Percentiles rank a stretch among this genome's conserved stretches.
Evolutionary conservation across 1,140 invertebrate species (phyloP).

Genomic region (Caenorhabditis elegans): DNA sequence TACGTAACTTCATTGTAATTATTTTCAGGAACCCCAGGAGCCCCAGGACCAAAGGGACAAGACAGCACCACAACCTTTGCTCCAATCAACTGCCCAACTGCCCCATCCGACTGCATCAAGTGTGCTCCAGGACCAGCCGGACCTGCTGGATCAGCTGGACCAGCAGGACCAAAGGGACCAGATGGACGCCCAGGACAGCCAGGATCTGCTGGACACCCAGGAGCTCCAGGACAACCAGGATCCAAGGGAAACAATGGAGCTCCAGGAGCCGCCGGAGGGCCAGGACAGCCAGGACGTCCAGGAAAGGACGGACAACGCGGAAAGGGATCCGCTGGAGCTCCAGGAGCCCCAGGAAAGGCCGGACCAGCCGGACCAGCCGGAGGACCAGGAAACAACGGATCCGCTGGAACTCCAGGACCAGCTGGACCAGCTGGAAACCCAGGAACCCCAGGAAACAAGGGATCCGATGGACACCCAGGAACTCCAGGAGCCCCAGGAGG

Average conservation of each 20-base stretch:
- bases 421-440: constrained; percentile 22
- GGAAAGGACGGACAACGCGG: constrained; percentile 32
- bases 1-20: too few relatives aligned
- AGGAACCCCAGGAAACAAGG: constrained; percentile 29
- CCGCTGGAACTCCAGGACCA: constrained; percentile 34
- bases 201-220: constrained; percentile 41
- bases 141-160: constrained; percentile 27
- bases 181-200: constrained; percentile 14
- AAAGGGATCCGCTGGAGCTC: constrained; percentile 6
- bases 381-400: constrained; percentile 13
- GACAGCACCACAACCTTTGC: constrained; percentile 45
- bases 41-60: constrained; percentile 43
- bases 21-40: constrained; percentile 18
- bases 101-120: constrained; percentile 44
- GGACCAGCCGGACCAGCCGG: constrained; percentile 22
- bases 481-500: constrained; percentile 1
- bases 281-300: constrained; percentile 36
- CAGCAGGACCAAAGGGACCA: neutral
- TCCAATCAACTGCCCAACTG: constrained; percentile 34
- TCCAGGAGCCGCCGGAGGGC: constrained; percentile 25
- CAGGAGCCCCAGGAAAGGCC: constrained; percentile 24
- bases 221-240: constrained; percentile 28
- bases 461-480: constrained; percentile 16
- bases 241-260: constrained; percentile 15
- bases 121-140: constrained; percentile 39